phyloP scores from a whole-genome alignment of 2,113 vertebrate genomes.

The Nasalis larvatus region DNA sequence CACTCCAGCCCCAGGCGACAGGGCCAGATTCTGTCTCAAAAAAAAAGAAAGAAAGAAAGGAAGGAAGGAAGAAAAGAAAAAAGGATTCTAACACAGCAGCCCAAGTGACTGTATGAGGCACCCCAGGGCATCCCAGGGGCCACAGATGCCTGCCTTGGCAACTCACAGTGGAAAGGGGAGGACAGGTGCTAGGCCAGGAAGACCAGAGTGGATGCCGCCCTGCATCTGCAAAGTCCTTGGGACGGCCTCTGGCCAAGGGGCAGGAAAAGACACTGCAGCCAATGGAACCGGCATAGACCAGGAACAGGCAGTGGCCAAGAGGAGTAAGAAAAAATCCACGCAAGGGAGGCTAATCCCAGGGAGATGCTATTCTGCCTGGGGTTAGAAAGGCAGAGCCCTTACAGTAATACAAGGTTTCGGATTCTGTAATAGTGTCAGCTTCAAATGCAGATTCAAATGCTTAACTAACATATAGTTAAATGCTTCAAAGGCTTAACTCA shows the following conservation, averaged over 20 bases:
- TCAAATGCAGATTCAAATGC: too few relatives aligned
- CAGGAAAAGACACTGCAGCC: not conserved
- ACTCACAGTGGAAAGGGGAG: not conserved
- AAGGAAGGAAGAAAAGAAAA: not conserved
- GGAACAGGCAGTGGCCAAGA: not conserved
- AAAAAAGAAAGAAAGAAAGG: too few relatives aligned
- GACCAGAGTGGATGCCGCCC: not conserved
- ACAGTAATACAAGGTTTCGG: not conserved
- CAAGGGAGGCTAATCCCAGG: not conserved
- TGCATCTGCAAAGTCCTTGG: not conserved
- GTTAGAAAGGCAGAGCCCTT: not conserved
- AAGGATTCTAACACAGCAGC: not conserved
- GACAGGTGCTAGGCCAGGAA: rapidly evolving
- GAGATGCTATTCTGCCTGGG: not conserved
- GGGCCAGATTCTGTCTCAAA: too few relatives aligned
- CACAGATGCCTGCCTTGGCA: not conserved
- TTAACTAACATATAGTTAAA: too few relatives aligned
- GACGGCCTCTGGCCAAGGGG: not conserved
- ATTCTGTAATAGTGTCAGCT: rapidly evolving
- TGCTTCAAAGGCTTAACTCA: too few relatives aligned
- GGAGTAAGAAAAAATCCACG: not conserved
- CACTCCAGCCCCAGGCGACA: too few relatives aligned
- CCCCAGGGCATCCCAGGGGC: not conserved
- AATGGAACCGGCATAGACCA: rapidly evolving
- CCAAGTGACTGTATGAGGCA: rapidly evolving